Evolutionary conservation across 2,888 invertebrate species (phyloP).

Genomic region (Limnephilus rhombicus): DNA sequence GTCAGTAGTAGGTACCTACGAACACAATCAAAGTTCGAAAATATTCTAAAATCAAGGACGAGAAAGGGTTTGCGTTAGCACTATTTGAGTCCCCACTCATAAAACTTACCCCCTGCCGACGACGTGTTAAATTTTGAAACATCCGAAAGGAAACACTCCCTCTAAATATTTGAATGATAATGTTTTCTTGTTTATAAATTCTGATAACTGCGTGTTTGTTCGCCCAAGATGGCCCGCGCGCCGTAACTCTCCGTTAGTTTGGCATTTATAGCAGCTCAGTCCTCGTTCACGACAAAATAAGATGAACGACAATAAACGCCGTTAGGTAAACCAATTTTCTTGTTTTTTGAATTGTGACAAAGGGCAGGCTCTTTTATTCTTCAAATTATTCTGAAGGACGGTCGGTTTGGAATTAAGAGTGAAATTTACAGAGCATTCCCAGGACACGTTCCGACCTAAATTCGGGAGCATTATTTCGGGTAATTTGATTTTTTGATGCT

Average conservation of each 20-base stretch:
- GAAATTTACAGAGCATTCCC: neutral
- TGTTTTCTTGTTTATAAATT: constrained; percentile 49
- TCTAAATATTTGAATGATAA: constrained; percentile 33
- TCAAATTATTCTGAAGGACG: neutral
- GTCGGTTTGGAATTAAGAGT: neutral
- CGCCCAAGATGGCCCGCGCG: constrained; percentile 2
- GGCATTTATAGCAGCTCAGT: constrained; percentile 48
- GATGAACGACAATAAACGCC: constrained; percentile 48
- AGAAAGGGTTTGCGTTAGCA: neutral
- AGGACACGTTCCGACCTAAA: neutral
- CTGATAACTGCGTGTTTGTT: constrained; percentile 42
- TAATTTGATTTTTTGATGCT: neutral
- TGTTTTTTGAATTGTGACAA: constrained; percentile 30
- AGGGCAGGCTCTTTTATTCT: constrained; percentile 3
- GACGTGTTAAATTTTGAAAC: neutral
- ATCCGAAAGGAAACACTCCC: neutral
- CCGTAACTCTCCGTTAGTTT: constrained; percentile 51
- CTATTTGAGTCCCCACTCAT: neutral
- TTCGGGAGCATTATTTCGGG: neutral
- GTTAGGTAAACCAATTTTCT: constrained; percentile 34
- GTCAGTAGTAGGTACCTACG: neutral
- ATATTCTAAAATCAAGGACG: neutral
- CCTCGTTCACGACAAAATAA: constrained; percentile 51
- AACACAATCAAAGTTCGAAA: neutral
- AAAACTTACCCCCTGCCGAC: neutral